Evolutionary conservation across 2,113 vertebrate genomes (phyloP).

Genomic region (Pseudorasbora parva): DNA sequence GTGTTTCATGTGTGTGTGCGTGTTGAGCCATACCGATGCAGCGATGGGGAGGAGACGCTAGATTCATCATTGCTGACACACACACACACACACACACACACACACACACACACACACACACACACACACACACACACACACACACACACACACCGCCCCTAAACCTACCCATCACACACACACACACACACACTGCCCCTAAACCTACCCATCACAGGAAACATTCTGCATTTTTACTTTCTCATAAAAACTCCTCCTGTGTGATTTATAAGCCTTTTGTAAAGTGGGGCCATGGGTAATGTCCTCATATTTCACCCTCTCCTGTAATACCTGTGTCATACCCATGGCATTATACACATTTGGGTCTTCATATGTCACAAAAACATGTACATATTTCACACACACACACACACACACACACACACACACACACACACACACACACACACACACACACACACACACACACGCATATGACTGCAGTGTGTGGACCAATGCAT

Average conservation of each 20-base stretch:
- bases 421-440: neutral
- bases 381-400: too few species aligned
- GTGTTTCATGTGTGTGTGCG: conserved; percentile 6
- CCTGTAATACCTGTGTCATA: too few species aligned
- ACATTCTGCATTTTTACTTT: too few species aligned
- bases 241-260: too few species aligned
- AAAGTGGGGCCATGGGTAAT: too few species aligned
- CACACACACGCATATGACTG: neutral
- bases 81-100: neutral
- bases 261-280: too few species aligned
- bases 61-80: neutral
- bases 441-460: neutral
- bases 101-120: conserved; percentile 9
- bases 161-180: too few species aligned
- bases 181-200: too few species aligned
- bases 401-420: neutral
- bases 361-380: too few species aligned
- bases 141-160: neutral
- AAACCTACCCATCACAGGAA: too few species aligned
- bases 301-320: too few species aligned
- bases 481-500: neutral
- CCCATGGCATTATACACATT: too few species aligned
- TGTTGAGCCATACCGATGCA: conserved; percentile 31
- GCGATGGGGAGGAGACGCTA: neutral
- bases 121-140: neutral